Conservation (phyloP, 2,113 vertebrate species). For the Himantopus leucocephalus region DNA sequence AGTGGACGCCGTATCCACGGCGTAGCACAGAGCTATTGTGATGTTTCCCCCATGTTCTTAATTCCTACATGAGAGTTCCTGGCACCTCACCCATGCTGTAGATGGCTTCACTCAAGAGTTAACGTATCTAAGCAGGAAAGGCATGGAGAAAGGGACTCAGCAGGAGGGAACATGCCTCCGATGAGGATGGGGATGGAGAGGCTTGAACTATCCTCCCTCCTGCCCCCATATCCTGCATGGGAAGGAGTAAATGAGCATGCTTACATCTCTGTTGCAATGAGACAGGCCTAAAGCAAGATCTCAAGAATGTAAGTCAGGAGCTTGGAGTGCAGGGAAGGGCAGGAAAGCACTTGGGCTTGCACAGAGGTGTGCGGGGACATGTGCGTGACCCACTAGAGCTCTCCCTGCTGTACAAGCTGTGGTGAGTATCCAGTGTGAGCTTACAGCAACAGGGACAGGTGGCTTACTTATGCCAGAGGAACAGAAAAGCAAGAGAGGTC, state of each 20-base stretch:
- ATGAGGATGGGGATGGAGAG: not conserved
- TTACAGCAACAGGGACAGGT: not conserved
- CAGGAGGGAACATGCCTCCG: rapidly evolving
- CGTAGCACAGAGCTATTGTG: not conserved
- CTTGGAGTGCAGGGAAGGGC: not conserved
- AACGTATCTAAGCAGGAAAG: not conserved
- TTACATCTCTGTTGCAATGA: not conserved
- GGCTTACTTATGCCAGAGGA: not conserved
- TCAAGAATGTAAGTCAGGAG: not conserved
- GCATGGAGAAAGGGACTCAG: not conserved
- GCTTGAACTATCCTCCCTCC: not conserved
- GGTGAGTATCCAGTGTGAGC: not conserved
- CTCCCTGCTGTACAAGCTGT: not conserved
- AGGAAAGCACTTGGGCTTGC: not conserved
- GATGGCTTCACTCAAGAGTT: not conserved
- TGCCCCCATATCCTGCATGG: not conserved
- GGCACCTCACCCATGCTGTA: rapidly evolving
- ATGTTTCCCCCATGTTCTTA: not conserved
- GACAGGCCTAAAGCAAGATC: not conserved
- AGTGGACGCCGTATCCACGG: rapidly evolving
- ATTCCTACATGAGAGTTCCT: not conserved
- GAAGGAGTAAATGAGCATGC: not conserved
- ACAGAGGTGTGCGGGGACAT: not conserved
- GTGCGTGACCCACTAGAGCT: rapidly evolving
- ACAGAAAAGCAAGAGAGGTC: not conserved